Percentiles rank a stretch among this genome's conserved stretches.
Conservation (phyloP, 2,113 vertebrate species). For the Rhynchopsitta pachyrhyncha region DNA sequence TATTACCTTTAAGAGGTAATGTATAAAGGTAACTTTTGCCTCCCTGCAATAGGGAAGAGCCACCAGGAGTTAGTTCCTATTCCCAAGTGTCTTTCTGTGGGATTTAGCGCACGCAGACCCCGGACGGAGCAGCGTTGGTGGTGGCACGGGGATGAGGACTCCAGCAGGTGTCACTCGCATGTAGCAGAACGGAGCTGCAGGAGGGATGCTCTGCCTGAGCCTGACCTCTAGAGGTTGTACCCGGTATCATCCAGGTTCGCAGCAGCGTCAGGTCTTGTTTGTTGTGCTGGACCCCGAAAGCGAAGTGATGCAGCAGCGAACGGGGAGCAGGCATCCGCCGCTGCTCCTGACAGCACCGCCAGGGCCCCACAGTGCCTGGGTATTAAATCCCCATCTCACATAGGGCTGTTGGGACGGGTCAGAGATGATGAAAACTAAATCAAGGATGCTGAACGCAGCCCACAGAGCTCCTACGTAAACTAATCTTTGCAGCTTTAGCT, state of each 20-base stretch:
- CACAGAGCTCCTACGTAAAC: not conserved
- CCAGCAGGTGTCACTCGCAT: conserved; percentile 66
- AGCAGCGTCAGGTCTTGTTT: not conserved
- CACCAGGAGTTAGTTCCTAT: not conserved
- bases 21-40: not conserved
- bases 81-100: not conserved
- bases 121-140: not conserved
- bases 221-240: conserved; percentile 32
- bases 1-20: not conserved
- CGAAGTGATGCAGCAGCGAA: not conserved
- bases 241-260: not conserved
- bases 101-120: fast-evolving
- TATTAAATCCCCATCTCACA: not conserved
- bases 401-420: not conserved
- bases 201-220: not conserved
- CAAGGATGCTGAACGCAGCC: not conserved
- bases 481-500: not conserved
- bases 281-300: not conserved
- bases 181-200: not conserved
- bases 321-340: not conserved
- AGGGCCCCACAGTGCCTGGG: not conserved
- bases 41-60: not conserved
- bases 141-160: not conserved
- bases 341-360: not conserved
- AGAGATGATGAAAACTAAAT: not conserved